These are phyloP conservation scores for Thelaira solivaga DNA, from an alignment of 2,888 invertebrate genomes.

Conservation along the genomic window DNA sequence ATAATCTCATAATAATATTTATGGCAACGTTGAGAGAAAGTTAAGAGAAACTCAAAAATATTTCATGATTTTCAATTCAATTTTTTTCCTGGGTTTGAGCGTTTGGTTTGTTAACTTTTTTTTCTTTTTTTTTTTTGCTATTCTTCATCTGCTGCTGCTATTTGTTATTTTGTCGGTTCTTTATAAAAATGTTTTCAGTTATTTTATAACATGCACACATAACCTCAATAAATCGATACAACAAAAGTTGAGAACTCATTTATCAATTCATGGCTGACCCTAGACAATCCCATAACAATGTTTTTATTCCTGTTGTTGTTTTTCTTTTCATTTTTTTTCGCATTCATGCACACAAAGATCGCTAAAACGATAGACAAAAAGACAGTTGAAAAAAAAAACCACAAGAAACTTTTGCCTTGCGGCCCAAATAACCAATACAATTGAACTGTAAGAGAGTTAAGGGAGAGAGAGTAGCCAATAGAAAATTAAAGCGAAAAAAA, in stretches of 20 bases:
- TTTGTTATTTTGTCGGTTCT: conserved; percentile 3
- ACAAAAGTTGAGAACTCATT: conserved; percentile 62
- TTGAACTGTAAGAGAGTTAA: background rate
- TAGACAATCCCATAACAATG: conserved; percentile 52
- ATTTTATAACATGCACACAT: conserved; percentile 58
- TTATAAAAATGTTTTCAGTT: conserved; percentile 45
- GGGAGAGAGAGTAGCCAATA: too few species aligned
- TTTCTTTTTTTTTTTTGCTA: background rate
- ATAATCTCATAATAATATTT: conserved; percentile 50
- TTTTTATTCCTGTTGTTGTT: too few species aligned
- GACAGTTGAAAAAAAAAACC: background rate
- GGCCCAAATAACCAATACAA: background rate
- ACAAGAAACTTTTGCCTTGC: conserved; percentile 5
- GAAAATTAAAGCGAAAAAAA: conserved; percentile 3
- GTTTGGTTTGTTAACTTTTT: background rate
- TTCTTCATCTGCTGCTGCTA: too few species aligned
- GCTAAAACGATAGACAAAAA: background rate
- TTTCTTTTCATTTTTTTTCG: background rate
- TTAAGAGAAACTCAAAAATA: conserved; percentile 9
- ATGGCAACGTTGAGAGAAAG: background rate
- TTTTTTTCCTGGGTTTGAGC: conserved; percentile 24
- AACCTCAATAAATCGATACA: conserved; percentile 63
- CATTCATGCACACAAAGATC: background rate
- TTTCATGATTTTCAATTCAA: conserved; percentile 44
- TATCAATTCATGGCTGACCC: conserved; percentile 63